Conservation (phyloP, 2,888 invertebrate species). For the Drosophila paranaensis region DNA sequence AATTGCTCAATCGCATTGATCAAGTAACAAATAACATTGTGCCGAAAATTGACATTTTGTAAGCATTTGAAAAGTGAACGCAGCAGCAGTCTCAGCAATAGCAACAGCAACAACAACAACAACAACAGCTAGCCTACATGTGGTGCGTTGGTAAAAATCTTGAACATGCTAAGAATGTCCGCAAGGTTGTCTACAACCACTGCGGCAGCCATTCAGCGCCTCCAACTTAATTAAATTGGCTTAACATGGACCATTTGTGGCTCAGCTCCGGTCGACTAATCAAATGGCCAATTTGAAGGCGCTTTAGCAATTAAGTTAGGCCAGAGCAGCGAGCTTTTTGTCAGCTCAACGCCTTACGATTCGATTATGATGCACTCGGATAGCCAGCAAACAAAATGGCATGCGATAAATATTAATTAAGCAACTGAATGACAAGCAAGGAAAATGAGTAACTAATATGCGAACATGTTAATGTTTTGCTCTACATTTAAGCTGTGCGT, state of each 20-base stretch:
- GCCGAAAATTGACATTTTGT: conserved; percentile 71
- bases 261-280: conserved; percentile 44
- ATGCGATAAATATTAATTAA: conserved; percentile 71
- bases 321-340: conserved; percentile 44
- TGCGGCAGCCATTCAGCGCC: conserved; percentile 50
- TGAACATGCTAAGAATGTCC: conserved; percentile 71
- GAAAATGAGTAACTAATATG: conserved; percentile 60
- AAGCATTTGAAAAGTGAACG: conserved; percentile 73
- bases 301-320: conserved; percentile 34
- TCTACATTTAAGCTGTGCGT: conserved; percentile 61
- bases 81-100: conserved; percentile 30
- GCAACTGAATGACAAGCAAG: conserved; percentile 57
- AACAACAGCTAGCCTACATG: conserved; percentile 28
- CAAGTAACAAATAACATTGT: conserved; percentile 74
- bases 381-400: conserved; percentile 22
- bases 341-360: conserved; percentile 37
- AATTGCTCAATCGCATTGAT: conserved; percentile 72
- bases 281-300: conserved; percentile 56
- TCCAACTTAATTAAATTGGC: conserved; percentile 73
- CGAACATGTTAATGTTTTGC: conserved; percentile 65
- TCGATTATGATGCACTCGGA: conserved; percentile 41
- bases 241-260: conserved; percentile 51
- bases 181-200: conserved; percentile 68
- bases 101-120: background rate
- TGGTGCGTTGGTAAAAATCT: conserved; percentile 73